Evolutionary conservation across 2,113 vertebrate species (phyloP).

Genomic region (Neoarius graeffei): DNA sequence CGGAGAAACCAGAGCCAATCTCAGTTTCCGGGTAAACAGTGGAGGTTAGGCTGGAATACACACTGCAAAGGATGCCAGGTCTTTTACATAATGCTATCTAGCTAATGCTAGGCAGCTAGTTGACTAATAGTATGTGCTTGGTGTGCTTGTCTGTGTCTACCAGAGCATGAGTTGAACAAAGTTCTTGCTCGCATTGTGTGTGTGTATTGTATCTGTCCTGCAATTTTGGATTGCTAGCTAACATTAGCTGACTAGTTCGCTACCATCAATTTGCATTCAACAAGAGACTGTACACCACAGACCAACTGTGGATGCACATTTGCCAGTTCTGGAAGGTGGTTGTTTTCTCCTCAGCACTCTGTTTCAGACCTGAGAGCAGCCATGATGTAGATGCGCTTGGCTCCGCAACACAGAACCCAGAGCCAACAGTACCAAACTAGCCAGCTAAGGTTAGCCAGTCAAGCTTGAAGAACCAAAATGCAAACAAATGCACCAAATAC

Average conservation of each 20-base stretch:
- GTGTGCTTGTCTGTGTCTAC: not conserved
- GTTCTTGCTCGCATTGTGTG: not conserved
- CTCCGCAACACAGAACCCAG: not conserved
- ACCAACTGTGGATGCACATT: slow-evolving; percentile 15
- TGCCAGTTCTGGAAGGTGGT: slow-evolving; percentile 7
- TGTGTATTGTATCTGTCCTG: not conserved
- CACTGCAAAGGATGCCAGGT: not conserved
- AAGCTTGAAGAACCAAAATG: not conserved
- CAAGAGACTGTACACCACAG: not conserved
- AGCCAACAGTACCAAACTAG: not conserved
- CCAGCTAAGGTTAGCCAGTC: not conserved
- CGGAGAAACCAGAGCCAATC: not conserved
- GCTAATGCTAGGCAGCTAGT: not conserved
- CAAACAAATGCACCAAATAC: not conserved
- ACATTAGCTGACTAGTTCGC: not conserved
- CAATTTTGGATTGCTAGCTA: not conserved
- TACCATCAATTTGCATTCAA: not conserved
- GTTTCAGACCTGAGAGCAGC: not conserved
- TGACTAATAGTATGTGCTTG: not conserved
- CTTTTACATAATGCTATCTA: not conserved
- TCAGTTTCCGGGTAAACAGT: not conserved
- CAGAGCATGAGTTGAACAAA: not conserved
- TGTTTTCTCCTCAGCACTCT: not conserved
- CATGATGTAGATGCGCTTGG: not conserved
- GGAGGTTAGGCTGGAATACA: not conserved